Evolutionary conservation across 1,140 invertebrate species (phyloP).

Genomic region (Scaptomyza montana): DNA sequence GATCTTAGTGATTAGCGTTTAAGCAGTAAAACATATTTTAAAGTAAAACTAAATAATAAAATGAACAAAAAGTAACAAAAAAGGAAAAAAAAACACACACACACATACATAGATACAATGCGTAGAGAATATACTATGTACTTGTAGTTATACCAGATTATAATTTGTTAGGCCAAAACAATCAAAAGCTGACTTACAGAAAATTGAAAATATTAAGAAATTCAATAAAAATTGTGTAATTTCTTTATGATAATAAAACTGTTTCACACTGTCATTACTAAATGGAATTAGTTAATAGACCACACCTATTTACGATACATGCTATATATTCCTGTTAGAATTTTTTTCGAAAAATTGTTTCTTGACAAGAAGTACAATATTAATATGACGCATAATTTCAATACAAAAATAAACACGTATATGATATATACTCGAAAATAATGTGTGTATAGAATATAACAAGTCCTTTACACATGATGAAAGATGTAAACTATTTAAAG

Average conservation of each 20-base stretch:
- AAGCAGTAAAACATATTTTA: conserved; percentile 61
- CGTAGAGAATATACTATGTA: conserved; percentile 51
- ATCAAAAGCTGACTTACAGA: background rate
- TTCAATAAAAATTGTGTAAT: conserved; percentile 11
- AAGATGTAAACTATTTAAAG: conserved; percentile 14
- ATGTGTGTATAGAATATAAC: conserved; percentile 20
- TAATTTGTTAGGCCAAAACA: conserved; percentile 15
- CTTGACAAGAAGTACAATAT: conserved; percentile 13
- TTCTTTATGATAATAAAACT: conserved; percentile 6
- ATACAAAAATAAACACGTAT: conserved; percentile 24
- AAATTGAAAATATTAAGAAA: background rate
- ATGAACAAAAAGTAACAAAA: conserved; percentile 40
- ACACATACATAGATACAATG: conserved; percentile 44
- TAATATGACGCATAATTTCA: background rate
- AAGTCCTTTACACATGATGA: conserved; percentile 34
- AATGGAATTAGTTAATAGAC: background rate
- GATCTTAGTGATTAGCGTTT: conserved; percentile 83
- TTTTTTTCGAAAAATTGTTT: conserved; percentile 9
- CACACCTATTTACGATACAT: conserved; percentile 3
- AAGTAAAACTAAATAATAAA: conserved; percentile 34
- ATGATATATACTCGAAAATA: conserved; percentile 24
- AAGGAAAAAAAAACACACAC: conserved; percentile 15
- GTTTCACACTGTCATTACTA: conserved; percentile 12
- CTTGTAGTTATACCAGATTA: conserved; percentile 32
- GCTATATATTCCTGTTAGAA: background rate